Percentiles rank a stretch among this genome's conserved stretches.
These are phyloP conservation scores for Cotesia vestalis DNA, from an alignment of 1,140 invertebrate species.

Conservation along the genomic window DNA sequence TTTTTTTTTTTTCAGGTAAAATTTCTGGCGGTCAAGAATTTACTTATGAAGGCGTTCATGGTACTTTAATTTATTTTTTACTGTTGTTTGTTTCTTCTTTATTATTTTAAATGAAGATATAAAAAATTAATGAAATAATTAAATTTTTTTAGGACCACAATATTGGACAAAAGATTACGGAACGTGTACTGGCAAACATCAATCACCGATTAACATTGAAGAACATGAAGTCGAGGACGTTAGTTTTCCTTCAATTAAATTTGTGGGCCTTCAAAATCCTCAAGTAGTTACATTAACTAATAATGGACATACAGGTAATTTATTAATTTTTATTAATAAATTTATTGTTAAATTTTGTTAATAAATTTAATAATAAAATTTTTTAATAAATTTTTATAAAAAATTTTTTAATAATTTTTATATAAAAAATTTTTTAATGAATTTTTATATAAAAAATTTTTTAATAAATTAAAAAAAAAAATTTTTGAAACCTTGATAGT, in stretches of 20 bases:
- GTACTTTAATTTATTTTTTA: neutral
- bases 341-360: neutral
- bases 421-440: too few species aligned
- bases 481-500: too few species aligned
- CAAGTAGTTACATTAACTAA: slow-evolving; percentile 71
- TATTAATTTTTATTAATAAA: neutral
- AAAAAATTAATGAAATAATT: neutral
- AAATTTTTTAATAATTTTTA: too few species aligned
- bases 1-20: neutral
- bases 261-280: slow-evolving; percentile 69
- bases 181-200: slow-evolving; percentile 78
- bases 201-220: slow-evolving; percentile 85
- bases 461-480: too few species aligned
- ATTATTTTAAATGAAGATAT: neutral
- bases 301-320: slow-evolving; percentile 79
- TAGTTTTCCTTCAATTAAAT: slow-evolving; percentile 66
- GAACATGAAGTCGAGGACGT: slow-evolving; percentile 71
- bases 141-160: slow-evolving; percentile 68
- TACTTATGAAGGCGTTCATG: neutral
- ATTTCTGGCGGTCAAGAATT: neutral
- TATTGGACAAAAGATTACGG: slow-evolving; percentile 76
- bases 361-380: neutral
- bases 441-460: too few species aligned
- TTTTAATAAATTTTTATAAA: too few species aligned
- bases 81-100: neutral